Percentiles rank a stretch among this genome's conserved stretches.
Conservation (phyloP, 1,140 invertebrate genomes). For the Marisa cornuarietis region DNA sequence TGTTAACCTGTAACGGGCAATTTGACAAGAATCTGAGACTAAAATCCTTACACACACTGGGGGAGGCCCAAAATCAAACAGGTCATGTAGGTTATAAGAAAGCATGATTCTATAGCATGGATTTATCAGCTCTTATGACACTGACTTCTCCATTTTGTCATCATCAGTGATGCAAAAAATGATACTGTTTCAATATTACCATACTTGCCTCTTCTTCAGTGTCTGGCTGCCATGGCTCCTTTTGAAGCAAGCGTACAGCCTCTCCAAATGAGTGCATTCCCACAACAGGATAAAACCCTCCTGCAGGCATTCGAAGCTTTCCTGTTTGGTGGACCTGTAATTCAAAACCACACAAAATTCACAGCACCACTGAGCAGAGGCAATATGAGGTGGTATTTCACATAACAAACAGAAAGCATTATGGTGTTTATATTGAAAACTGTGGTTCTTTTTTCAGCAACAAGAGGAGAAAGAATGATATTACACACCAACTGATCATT, state of each 20-base stretch:
- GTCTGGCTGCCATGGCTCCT: constrained; percentile 46
- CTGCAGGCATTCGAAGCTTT: constrained; percentile 23
- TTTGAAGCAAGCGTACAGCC: constrained; percentile 48
- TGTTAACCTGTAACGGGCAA: too few species aligned
- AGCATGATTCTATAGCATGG: too few species aligned
- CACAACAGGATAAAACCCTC: constrained; percentile 44
- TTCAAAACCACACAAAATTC: not conserved
- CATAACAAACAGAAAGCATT: not conserved
- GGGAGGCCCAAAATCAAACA: too few species aligned
- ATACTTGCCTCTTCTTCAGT: constrained; percentile 37
- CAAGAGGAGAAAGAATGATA: not conserved
- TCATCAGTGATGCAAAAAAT: too few species aligned
- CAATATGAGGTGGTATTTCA: not conserved
- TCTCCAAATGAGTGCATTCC: constrained; percentile 51
- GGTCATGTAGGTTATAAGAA: too few species aligned
- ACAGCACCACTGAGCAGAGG: not conserved
- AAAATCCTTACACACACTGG: not conserved
- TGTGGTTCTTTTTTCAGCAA: not conserved
- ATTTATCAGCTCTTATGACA: too few species aligned
- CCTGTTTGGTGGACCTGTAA: constrained; percentile 28
- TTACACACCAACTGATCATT: constrained; percentile 45
- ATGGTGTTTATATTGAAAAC: not conserved
- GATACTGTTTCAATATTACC: too few species aligned
- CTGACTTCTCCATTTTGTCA: too few species aligned
- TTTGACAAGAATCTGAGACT: not conserved